These are phyloP conservation scores for Daubentonia madagascariensis DNA, from an alignment of 2,113 vertebrate species.

Conservation along the genomic window DNA sequence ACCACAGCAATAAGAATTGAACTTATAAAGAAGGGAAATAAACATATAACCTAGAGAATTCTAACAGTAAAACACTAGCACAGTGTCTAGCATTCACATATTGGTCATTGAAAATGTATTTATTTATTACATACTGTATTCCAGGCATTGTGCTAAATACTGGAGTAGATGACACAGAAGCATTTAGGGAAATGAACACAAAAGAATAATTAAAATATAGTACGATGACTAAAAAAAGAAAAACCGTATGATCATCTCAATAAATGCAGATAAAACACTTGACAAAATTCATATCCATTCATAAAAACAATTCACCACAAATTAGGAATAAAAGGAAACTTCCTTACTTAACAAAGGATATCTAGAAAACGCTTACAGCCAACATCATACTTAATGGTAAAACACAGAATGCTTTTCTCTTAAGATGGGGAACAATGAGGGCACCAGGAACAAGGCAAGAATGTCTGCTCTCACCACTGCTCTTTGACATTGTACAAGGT, in stretches of 20 bases:
- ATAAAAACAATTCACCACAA: neutral
- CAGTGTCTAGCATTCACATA: neutral
- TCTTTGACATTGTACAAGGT: neutral
- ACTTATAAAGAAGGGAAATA: neutral
- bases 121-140: neutral
- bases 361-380: neutral
- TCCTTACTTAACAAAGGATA: neutral
- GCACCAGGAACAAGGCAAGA: neutral
- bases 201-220: neutral
- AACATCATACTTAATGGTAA: neutral
- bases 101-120: neutral
- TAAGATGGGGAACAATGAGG: neutral
- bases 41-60: neutral
- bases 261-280: neutral
- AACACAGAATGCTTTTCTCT: neutral
- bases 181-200: neutral
- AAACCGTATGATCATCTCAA: neutral
- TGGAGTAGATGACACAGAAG: neutral
- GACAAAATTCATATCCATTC: neutral
- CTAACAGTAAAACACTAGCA: neutral
- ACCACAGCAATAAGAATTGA: neutral
- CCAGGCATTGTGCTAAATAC: neutral
- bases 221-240: neutral
- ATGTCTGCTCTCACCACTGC: neutral
- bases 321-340: neutral